A percentile compares a stretch with the other conserved stretches of the same genome.
phyloP scores from a whole-genome alignment of 2,113 vertebrate species.

The Telmatochromis sp. region DNA sequence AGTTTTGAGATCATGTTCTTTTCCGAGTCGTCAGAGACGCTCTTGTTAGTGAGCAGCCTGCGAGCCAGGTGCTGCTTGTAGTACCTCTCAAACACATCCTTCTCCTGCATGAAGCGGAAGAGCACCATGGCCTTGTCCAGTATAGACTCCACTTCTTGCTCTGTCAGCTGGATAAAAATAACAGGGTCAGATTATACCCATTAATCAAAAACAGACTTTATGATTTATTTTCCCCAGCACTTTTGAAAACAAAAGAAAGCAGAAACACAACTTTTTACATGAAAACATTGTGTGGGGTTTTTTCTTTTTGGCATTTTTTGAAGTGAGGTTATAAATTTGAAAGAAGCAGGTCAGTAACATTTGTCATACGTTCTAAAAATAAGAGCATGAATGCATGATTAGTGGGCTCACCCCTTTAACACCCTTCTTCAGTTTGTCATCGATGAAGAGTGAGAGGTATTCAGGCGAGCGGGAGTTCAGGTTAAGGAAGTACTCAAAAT shows the following conservation, averaged over 20 bases:
- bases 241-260: background rate
- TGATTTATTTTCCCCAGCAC: background rate
- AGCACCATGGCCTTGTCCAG: conserved; percentile 99
- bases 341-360: background rate
- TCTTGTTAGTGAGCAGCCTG: conserved; percentile 97
- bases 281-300: accelerated
- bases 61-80: conserved; percentile 98
- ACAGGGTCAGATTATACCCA: background rate
- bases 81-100: conserved; percentile 98
- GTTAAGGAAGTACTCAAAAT: conserved; percentile 99
- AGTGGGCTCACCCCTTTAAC: conserved; percentile 90
- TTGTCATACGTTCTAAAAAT: background rate
- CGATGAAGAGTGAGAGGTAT: conserved; percentile 99
- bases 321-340: background rate
- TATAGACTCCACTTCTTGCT: conserved; percentile 98
- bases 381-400: background rate
- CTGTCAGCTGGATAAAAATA: conserved; percentile 80
- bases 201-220: background rate
- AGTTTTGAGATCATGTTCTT: conserved; percentile 99
- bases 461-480: conserved; percentile 98
- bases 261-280: background rate
- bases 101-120: conserved; percentile 99
- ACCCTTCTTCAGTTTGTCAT: conserved; percentile 98
- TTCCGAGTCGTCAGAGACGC: conserved; percentile 97
- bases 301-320: background rate